phyloP scores from a whole-genome alignment of 2,113 vertebrate species.

The Steatornis caripensis region DNA sequence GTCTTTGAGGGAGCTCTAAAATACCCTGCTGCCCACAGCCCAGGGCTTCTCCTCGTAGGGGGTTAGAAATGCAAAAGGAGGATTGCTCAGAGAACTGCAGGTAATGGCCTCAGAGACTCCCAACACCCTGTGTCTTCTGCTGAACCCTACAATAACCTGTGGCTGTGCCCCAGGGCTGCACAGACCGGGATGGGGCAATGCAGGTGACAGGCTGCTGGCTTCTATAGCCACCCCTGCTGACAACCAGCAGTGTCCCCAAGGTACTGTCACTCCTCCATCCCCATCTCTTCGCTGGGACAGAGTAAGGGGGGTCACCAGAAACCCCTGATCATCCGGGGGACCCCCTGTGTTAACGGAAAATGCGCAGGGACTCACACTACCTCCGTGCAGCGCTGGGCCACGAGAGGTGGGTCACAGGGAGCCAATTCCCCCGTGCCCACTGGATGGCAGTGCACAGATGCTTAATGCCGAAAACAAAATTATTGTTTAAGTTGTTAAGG shows the following conservation, averaged over 20 bases:
- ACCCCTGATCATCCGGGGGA: background rate
- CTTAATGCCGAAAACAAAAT: background rate
- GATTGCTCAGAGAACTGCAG: background rate
- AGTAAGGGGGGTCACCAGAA: background rate
- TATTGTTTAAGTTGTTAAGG: background rate
- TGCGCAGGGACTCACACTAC: accelerated
- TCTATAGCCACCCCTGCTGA: background rate
- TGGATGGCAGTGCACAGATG: constrained; percentile 36
- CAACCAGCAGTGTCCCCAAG: accelerated
- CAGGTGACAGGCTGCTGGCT: accelerated
- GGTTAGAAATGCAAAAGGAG: background rate
- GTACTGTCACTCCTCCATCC: background rate
- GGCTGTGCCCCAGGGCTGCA: background rate
- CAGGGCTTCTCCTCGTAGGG: background rate
- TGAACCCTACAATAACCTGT: background rate
- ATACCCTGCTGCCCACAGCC: background rate
- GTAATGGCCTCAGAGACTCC: background rate
- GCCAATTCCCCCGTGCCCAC: background rate
- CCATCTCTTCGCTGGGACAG: background rate
- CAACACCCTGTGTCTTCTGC: background rate
- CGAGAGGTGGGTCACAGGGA: background rate
- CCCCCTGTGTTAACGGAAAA: background rate
- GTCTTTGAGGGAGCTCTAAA: background rate
- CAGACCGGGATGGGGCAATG: accelerated
- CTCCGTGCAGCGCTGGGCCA: background rate